Evolutionary conservation across 35 echinoderm and acorn worm genomes (phyloP), one percentile per base, ranked within the genome.

Genomic region (Nesometra sesokonis): DNA sequence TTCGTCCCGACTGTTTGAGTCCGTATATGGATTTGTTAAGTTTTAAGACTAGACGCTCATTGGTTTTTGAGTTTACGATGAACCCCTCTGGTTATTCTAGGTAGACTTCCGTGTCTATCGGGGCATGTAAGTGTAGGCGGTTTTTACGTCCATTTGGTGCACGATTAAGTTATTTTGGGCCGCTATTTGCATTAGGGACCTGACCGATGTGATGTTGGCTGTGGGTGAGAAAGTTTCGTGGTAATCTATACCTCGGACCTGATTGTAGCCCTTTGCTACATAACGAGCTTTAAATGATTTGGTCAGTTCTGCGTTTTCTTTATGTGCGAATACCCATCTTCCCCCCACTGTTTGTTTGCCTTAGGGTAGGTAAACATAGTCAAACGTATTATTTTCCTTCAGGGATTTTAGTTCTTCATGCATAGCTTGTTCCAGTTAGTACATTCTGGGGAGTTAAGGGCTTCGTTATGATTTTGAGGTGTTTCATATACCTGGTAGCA

Each of bases 71-170:
- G 23, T 3, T 85, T 33, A 33, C 36, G 30, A 36, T 37, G 79
- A 90, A 85, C 5, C 88, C 52, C 34, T 87, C 85, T 0, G 57
- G 35, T 85, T 90, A 83, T 21, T 90, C 76, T 76, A 91, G 35
- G 86, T 87, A 91, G 36, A 88, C 84, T 33, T 91, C 90, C 30
- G 0, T 5, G 77, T 91, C 90, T 39, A 90, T 90, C 34, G 89
- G 89, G 17, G 90, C 86, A n/a, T n/a, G n/a, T n/a, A n/a, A n/a
- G n/a, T n/a, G n/a, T n/a, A n/a, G n/a, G n/a, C n/a, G n/a, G n/a
- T n/a, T n/a, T n/a, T n/a, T n/a, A n/a, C n/a, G n/a, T n/a, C n/a
- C n/a, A n/a, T n/a, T n/a, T n/a, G n/a, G n/a, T n/a, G n/a, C n/a
- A n/a, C n/a, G n/a, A n/a, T n/a, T n/a, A n/a, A n/a, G n/a, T n/a